Percentiles rank a stretch among this genome's conserved stretches.
Conservation (phyloP, 2,113 vertebrate genomes). For the Malurus cyaneus region DNA sequence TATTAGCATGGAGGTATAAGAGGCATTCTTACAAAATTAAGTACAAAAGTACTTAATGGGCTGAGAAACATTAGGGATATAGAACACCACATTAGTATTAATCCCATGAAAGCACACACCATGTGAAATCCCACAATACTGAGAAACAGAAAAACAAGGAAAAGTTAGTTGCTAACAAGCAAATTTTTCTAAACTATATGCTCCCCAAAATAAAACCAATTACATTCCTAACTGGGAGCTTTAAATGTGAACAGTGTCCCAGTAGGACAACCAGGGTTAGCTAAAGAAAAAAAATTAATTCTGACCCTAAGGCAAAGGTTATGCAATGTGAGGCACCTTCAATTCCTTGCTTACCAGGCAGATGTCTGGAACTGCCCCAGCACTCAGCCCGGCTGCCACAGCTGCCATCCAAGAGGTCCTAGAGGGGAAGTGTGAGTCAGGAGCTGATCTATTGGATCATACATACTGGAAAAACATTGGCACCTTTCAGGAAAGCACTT, state of each 20-base stretch:
- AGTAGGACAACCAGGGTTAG: background rate
- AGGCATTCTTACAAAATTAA: background rate
- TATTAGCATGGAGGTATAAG: background rate
- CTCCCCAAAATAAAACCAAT: background rate
- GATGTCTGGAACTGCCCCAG: background rate
- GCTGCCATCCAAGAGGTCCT: background rate
- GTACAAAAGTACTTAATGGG: constrained; percentile 2
- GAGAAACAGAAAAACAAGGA: background rate
- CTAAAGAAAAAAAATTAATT: background rate
- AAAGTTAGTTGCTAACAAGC: background rate
- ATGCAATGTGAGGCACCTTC: background rate
- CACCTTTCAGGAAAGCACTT: background rate
- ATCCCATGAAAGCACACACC: background rate
- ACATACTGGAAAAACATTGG: background rate
- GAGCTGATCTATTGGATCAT: background rate
- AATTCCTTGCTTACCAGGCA: background rate
- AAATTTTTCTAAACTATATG: background rate
- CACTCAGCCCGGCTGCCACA: background rate
- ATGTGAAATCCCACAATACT: background rate
- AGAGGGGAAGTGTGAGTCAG: background rate
- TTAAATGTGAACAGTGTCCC: background rate
- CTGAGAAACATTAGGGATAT: background rate
- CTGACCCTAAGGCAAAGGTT: constrained; percentile 2
- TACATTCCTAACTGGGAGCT: background rate
- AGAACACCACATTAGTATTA: background rate